These are phyloP conservation scores for Phoxinus dragarum DNA, from an alignment of 2,797 vertebrate species.

Conservation along the genomic window DNA sequence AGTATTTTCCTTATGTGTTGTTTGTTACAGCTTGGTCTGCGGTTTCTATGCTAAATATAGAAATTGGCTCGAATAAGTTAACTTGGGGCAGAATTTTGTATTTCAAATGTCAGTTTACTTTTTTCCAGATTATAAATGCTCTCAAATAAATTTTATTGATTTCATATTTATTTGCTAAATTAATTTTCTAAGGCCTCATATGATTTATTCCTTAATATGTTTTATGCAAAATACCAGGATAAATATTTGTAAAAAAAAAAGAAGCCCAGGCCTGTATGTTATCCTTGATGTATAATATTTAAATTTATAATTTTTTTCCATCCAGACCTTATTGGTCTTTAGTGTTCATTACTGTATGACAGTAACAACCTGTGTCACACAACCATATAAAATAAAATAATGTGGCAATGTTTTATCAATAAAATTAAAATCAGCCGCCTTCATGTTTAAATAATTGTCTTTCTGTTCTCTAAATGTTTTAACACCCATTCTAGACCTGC, in stretches of 20 bases:
- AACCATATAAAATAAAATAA: not conserved
- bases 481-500: not conserved
- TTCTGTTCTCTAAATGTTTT: not conserved
- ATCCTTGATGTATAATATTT: not conserved
- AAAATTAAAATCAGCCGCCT: not conserved
- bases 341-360: not conserved
- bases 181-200: not conserved
- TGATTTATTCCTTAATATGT: not conserved
- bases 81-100: not conserved
- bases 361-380: not conserved
- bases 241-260: too few species aligned
- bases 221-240: not conserved
- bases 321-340: not conserved
- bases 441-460: not conserved
- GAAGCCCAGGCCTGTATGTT: not conserved
- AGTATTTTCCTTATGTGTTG: not conserved
- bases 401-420: not conserved
- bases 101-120: not conserved
- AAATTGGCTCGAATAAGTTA: constrained; percentile 6
- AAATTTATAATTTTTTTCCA: not conserved
- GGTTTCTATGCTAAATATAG: constrained; percentile 9
- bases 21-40: not conserved
- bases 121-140: not conserved
- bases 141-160: not conserved
- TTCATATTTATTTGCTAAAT: too few species aligned